phyloP scores from a whole-genome alignment of 2,113 vertebrate species.

The Rhinopomastus cyanomelas region DNA sequence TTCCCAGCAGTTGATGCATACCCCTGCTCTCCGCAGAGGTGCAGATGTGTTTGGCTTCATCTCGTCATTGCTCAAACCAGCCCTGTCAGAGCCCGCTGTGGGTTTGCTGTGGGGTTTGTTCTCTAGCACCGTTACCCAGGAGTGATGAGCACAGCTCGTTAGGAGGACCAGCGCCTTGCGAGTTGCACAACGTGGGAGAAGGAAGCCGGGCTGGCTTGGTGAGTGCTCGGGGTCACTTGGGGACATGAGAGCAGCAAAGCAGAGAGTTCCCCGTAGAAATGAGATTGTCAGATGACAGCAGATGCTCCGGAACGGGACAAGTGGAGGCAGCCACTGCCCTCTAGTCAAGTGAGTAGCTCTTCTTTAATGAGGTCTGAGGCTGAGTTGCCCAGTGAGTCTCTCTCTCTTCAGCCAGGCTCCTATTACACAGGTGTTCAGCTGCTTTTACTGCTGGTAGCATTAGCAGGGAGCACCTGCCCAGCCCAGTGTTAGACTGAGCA shows the following conservation, averaged over 20 bases:
- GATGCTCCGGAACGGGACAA: conserved; percentile 9
- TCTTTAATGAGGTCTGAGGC: conserved; percentile 11
- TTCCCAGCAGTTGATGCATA: background rate
- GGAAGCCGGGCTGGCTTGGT: conserved; percentile 31
- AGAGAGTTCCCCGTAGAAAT: conserved; percentile 44
- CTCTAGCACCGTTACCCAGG: background rate
- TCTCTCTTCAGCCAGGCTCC: background rate
- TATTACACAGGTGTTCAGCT: background rate
- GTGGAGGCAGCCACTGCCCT: conserved; percentile 39
- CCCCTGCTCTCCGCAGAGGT: background rate
- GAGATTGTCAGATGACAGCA: conserved; percentile 59
- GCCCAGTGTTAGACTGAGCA: background rate
- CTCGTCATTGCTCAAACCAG: background rate
- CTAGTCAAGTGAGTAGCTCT: conserved; percentile 14
- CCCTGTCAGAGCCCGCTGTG: background rate
- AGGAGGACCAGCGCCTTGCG: background rate
- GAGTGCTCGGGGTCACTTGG: background rate
- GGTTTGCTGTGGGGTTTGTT: background rate
- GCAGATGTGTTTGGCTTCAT: background rate
- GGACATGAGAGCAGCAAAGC: conserved; percentile 58
- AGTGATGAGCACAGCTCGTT: background rate
- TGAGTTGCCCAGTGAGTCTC: background rate
- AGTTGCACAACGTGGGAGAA: conserved; percentile 6
- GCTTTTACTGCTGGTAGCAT: background rate
- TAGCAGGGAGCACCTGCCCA: background rate